phyloP scores from a whole-genome alignment of 2,113 vertebrate genomes.

The Engystomops pustulosus region DNA sequence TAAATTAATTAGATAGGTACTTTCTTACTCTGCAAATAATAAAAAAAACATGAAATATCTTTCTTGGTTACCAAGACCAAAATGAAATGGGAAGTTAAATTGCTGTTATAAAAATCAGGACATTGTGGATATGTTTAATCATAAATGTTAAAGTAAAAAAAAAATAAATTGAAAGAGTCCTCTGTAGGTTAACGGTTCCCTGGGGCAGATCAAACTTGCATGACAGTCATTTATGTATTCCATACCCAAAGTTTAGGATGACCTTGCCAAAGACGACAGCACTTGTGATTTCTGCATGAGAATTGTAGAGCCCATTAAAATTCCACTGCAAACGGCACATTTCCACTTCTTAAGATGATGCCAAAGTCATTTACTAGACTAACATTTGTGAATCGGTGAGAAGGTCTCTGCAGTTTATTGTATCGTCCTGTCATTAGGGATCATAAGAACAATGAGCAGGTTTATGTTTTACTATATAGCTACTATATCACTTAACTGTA shows the following conservation, averaged over 20 bases:
- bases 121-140: conserved; percentile 27
- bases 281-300: conserved; percentile 41
- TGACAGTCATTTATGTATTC: conserved; percentile 57
- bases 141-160: conserved; percentile 43
- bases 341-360: conserved; percentile 55
- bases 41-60: not conserved
- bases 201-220: conserved; percentile 47
- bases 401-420: not conserved
- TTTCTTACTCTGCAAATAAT: not conserved
- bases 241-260: conserved; percentile 39
- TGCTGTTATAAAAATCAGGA: conserved; percentile 14
- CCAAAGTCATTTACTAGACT: conserved; percentile 37
- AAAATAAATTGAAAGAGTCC: conserved; percentile 23
- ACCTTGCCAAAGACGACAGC: conserved; percentile 47
- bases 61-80: not conserved
- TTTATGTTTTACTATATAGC: not conserved
- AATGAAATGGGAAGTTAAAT: conserved; percentile 12
- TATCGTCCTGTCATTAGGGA: not conserved
- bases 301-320: conserved; percentile 45
- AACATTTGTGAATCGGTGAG: not conserved
- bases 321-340: conserved; percentile 36
- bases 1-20: too few species aligned
- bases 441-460: not conserved
- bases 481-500: too few species aligned
- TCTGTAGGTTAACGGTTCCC: conserved; percentile 51